A percentile compares a stretch with the other conserved stretches of the same genome.
Evolutionary conservation across 1,140 invertebrate species (phyloP).

Genomic region (Papilio polytes): DNA sequence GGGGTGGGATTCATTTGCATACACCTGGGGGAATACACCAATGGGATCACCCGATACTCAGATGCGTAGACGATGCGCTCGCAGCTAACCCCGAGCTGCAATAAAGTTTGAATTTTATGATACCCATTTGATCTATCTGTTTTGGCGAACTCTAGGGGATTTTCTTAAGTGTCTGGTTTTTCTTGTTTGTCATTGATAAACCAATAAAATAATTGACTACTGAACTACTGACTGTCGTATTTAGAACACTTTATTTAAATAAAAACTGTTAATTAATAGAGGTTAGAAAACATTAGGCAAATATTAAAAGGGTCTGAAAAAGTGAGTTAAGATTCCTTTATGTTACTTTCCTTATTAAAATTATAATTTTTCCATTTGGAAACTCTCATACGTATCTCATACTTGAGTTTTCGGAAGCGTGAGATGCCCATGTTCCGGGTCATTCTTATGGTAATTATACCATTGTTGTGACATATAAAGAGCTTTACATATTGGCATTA

Average conservation of each 20-base stretch:
- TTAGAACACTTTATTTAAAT: neutral
- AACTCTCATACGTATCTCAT: neutral
- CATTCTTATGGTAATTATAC: constrained; percentile 23
- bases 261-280: neutral
- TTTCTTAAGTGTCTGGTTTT: neutral
- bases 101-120: neutral
- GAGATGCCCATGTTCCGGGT: neutral
- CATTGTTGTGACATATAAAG: neutral
- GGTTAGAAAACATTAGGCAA: neutral
- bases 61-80: neutral
- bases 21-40: no score
- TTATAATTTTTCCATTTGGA: constrained; percentile 8
- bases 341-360: constrained; percentile 10
- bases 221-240: neutral
- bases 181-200: neutral
- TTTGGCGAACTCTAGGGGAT: neutral
- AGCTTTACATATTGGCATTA: neutral
- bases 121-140: neutral
- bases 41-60: no score
- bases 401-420: neutral
- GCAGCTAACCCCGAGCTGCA: neutral
- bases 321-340: neutral
- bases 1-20: no score
- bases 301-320: neutral
- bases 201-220: neutral